Base-by-base conservation (phyloP, 2,113 vertebrate genomes). In the Todiramphus saurophagus region DNA sequence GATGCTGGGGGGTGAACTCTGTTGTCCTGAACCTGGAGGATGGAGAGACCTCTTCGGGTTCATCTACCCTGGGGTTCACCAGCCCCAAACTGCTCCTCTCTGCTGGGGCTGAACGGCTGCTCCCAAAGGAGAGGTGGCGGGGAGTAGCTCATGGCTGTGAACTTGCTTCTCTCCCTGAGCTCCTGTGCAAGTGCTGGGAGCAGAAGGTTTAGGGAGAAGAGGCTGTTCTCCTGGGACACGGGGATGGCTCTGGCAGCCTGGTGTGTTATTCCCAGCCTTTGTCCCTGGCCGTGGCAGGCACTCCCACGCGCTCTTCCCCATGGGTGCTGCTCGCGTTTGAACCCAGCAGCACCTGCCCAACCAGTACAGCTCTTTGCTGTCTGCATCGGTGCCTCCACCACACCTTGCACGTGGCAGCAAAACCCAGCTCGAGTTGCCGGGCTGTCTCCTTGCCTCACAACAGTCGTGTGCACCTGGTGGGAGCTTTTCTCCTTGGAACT, bases 101-200 rank as follows among this genome's bases (percentile, higher is more conserved):
- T 3, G 0, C 77, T 56, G 39, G 37, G 35, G 17, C 44, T 5
- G 2, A n/a, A 30, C 2, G 5, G 21, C 80, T 89, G 44, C 41
- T 91, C 56, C 67, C 33, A 1, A 43, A 84, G 84, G 56, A 94
- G 55, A 16, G 30, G 31, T 31, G 63, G 13, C 1, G 1, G 25
- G 41, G n/a, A 28, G 9, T 1, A 50, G 67, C 58, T 76, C 35
- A 8, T 0, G 0, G 56, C 73, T 10, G 0, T 60, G 63, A 89
- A 23, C 33, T 62, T 14, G 5, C 24, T 87, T 33, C 24, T 89
- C 33, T 74, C 63, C 24, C 33, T 80, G 31, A 56, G 4, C 21
- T 80, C 37, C 56, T 67, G 46, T 59, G 1, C 25, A 11, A 66
- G 28, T 48, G 67, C 62, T 83, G 48, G 64, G 60, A 88, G 41